phyloP scores from a whole-genome alignment of 2,113 vertebrate species.

The Myrmecobius fasciatus region DNA sequence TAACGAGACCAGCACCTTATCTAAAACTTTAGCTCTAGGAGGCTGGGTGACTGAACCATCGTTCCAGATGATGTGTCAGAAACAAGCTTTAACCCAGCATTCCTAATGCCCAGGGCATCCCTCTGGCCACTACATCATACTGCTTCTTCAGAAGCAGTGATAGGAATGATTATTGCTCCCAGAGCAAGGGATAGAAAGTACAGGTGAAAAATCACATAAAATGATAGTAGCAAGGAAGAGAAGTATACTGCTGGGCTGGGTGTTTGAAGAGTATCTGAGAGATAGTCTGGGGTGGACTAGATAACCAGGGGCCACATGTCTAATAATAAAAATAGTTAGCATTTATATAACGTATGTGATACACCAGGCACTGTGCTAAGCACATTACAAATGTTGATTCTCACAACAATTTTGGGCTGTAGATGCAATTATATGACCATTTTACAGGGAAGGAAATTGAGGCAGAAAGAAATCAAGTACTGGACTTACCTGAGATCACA shows the following conservation, averaged over 20 bases:
- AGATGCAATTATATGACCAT: not conserved
- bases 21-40: not conserved
- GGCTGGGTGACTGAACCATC: not conserved
- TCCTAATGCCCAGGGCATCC: not conserved
- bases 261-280: not conserved
- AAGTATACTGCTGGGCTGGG: not conserved
- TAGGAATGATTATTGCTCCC: not conserved
- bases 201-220: not conserved
- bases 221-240: not conserved
- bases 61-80: not conserved
- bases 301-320: not conserved
- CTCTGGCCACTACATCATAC: rapidly evolving
- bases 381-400: not conserved
- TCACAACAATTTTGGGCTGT: not conserved
- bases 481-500: not conserved
- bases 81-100: not conserved
- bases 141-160: not conserved
- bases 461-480: not conserved
- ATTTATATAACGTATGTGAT: not conserved
- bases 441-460: not conserved
- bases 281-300: not conserved
- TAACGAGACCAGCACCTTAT: not conserved
- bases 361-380: not conserved
- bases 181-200: not conserved
- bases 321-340: not conserved